Evolutionary conservation across 1,140 invertebrate species (phyloP).

Genomic region (Atta texana): DNA sequence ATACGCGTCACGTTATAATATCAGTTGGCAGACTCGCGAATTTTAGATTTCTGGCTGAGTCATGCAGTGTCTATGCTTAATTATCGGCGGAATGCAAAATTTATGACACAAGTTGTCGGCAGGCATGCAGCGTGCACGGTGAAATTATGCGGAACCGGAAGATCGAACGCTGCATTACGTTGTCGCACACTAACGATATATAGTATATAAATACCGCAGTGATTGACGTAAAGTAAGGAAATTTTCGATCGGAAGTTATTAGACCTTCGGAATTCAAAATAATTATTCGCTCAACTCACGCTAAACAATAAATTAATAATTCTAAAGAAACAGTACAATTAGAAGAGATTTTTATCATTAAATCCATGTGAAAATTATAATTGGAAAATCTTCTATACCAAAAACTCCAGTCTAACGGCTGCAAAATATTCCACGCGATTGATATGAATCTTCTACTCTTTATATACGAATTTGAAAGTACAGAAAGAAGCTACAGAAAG

Average conservation of each 20-base stretch:
- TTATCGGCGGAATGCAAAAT: constrained; percentile 51
- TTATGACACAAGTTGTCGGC: constrained; percentile 50
- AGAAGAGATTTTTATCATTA: neutral
- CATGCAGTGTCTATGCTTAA: constrained; percentile 39
- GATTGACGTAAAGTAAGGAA: constrained; percentile 9
- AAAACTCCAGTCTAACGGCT: neutral
- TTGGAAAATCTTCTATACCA: neutral
- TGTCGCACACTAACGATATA: constrained; percentile 37
- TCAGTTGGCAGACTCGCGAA: neutral
- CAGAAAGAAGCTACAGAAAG: neutral
- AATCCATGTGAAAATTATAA: neutral
- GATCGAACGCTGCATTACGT: constrained; percentile 46
- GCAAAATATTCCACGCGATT: constrained; percentile 33
- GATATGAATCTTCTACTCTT: constrained; percentile 29
- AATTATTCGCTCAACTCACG: neutral
- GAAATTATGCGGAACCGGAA: constrained; percentile 59
- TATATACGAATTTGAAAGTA: constrained; percentile 9
- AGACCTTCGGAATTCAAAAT: neutral
- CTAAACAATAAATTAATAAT: neutral
- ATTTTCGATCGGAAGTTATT: constrained; percentile 9
- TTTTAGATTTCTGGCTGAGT: constrained; percentile 24
- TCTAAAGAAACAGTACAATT: neutral
- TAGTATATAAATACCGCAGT: constrained; percentile 2
- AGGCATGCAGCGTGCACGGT: constrained; percentile 36
- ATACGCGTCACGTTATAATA: neutral